Percentiles rank a stretch among this genome's conserved stretches.
phyloP scores from a whole-genome alignment of 2,113 vertebrate species.

The Malaclemys terrapin region DNA sequence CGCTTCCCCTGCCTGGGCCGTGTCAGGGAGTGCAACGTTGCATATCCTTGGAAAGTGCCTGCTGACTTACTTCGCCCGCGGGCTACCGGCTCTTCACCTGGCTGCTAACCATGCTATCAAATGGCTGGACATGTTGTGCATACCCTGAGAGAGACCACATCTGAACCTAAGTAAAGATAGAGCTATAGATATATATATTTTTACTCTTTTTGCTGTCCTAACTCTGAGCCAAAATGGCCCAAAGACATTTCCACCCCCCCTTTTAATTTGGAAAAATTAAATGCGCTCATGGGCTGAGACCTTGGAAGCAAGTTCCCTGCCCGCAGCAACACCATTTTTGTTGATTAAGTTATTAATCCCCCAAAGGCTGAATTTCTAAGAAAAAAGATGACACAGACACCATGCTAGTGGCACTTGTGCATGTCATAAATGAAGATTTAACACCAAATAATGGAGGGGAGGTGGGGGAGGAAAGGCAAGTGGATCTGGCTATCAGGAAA shows the following conservation, averaged over 20 bases:
- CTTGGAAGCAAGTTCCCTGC: constrained; percentile 28
- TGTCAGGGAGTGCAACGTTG: too few species aligned
- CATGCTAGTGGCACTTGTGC: neutral
- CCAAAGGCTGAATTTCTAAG: constrained; percentile 47
- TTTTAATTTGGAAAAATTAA: constrained; percentile 15
- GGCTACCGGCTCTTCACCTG: too few species aligned
- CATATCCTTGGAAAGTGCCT: too few species aligned
- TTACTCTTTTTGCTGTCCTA: neutral
- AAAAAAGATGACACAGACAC: constrained; percentile 28
- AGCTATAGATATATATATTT: neutral
- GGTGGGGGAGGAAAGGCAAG: constrained; percentile 21
- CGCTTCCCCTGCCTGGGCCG: too few species aligned
- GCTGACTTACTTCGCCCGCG: too few species aligned
- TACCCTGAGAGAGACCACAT: neutral
- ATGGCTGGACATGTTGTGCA: too few species aligned
- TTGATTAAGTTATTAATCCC: neutral
- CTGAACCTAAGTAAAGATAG: neutral
- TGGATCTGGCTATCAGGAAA: constrained; percentile 23
- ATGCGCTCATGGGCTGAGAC: constrained; percentile 6
- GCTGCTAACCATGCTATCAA: too few species aligned
- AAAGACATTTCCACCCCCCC: neutral
- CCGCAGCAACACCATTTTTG: constrained; percentile 39
- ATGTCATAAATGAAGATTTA: constrained; percentile 53
- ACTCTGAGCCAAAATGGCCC: neutral
- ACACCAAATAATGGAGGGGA: neutral